These are phyloP conservation scores for Anagrus nilaparvatae DNA, from an alignment of 1,140 invertebrate genomes.

Conservation along the genomic window DNA sequence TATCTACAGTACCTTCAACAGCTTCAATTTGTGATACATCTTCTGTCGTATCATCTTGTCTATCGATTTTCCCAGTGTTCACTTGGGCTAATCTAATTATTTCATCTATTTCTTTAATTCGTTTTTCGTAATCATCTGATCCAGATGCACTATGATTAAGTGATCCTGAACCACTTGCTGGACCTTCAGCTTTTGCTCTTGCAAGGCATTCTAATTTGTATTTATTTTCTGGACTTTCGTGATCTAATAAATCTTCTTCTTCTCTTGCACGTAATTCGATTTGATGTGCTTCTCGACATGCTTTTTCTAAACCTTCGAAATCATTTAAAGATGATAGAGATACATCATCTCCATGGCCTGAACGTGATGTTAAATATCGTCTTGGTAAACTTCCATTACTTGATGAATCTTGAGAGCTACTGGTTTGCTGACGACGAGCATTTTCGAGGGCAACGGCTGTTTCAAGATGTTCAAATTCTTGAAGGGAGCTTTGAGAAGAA, in stretches of 20 bases:
- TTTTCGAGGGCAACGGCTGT: slow-evolving; percentile 61
- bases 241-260: slow-evolving; percentile 71
- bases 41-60: slow-evolving; percentile 42
- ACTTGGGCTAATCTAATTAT: slow-evolving; percentile 60
- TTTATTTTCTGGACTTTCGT: slow-evolving; percentile 55
- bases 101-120: slow-evolving; percentile 64
- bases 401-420: slow-evolving; percentile 60
- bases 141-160: slow-evolving; percentile 48
- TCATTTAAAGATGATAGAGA: slow-evolving; percentile 89
- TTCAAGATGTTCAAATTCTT: slow-evolving; percentile 90
- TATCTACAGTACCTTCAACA: slow-evolving; percentile 31
- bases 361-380: slow-evolving; percentile 49
- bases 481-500: slow-evolving; percentile 80
- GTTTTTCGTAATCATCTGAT: slow-evolving; percentile 56
- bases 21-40: slow-evolving; percentile 39
- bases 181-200: slow-evolving; percentile 24
- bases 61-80: slow-evolving; percentile 56
- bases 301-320: slow-evolving; percentile 85
- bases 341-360: slow-evolving; percentile 74
- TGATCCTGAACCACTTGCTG: slow-evolving; percentile 25
- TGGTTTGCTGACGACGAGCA: slow-evolving; percentile 31
- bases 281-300: slow-evolving; percentile 71
- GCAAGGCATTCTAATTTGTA: slow-evolving; percentile 36
- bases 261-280: slow-evolving; percentile 75
- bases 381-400: slow-evolving; percentile 65